phyloP scores from a whole-genome alignment of 1,140 invertebrate genomes.

The Drosophila mauritiana region DNA sequence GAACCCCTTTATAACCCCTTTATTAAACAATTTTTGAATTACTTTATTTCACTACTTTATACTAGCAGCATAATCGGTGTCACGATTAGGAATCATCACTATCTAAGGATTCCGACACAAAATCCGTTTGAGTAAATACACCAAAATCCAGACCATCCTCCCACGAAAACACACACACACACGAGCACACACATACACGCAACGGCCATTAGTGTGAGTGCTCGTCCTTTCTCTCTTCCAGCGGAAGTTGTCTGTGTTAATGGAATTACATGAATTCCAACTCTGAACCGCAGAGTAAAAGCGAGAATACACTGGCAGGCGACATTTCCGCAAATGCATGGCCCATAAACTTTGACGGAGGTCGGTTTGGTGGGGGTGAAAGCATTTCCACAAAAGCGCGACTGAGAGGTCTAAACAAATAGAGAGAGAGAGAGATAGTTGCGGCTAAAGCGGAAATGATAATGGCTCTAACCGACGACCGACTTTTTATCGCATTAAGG shows the following conservation, averaged over 20 bases:
- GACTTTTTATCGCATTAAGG: conserved; percentile 38
- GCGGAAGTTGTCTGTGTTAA: conserved; percentile 78
- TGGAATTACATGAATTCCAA: conserved; percentile 80
- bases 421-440: not conserved
- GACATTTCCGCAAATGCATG: conserved; percentile 61
- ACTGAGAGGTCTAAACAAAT: not conserved
- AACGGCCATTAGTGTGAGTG: conserved; percentile 65
- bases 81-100: not conserved
- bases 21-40: too few species aligned
- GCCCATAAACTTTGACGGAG: conserved; percentile 54
- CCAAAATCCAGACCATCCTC: not conserved
- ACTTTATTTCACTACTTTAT: too few species aligned
- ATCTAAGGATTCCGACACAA: not conserved
- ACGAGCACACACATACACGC: conserved; percentile 21
- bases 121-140: conserved; percentile 9
- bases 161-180: conserved; percentile 1
- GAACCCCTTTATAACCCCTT: too few species aligned
- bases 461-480: conserved; percentile 31
- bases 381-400: conserved; percentile 30
- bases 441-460: conserved; percentile 47
- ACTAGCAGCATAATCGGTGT: not conserved
- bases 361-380: conserved; percentile 2
- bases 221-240: conserved; percentile 67
- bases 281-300: conserved; percentile 66
- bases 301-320: conserved; percentile 47